These are phyloP conservation scores for Philaethria dido DNA, from an alignment of 2,888 invertebrate genomes.

Conservation along the genomic window DNA sequence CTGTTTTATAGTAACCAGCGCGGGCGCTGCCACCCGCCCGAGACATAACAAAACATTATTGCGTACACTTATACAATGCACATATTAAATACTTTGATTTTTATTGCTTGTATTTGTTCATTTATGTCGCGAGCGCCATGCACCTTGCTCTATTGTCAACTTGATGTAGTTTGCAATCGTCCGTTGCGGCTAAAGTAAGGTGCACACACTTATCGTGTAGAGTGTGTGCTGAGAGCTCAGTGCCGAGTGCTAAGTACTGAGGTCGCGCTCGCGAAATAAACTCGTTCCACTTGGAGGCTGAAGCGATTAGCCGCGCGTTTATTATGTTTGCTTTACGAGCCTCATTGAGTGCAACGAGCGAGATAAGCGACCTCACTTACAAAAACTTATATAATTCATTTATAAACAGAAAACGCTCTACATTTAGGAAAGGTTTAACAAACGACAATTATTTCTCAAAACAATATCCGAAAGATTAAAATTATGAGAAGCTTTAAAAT, in stretches of 20 bases:
- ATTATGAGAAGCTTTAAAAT: no score
- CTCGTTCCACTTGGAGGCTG: constrained; percentile 27
- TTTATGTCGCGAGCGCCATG: neutral
- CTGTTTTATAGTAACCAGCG: constrained; percentile 3
- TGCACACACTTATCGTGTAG: constrained; percentile 5
- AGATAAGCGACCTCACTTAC: neutral
- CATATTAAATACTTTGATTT: no score
- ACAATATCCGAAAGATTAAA: no score
- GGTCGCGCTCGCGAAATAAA: constrained; percentile 22
- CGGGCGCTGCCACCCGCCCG: neutral
- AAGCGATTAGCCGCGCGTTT: constrained; percentile 20
- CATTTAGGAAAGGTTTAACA: neutral
- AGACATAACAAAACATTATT: no score
- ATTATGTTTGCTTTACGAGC: constrained; percentile 17
- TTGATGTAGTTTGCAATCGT: constrained; percentile 33
- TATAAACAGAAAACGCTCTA: no score
- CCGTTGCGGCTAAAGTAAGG: constrained; percentile 22
- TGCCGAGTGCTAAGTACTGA: no score
- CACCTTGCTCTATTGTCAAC: neutral
- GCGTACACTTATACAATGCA: no score
- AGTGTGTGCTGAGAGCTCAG: no score
- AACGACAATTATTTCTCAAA: no score
- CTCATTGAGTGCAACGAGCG: constrained; percentile 6
- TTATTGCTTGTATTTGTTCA: no score
- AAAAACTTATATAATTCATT: constrained; percentile 1